A percentile compares a stretch with the other conserved stretches of the same genome.
phyloP scores from a whole-genome alignment of 2,797 vertebrate species.

The Hippoglossus hippoglossus region DNA sequence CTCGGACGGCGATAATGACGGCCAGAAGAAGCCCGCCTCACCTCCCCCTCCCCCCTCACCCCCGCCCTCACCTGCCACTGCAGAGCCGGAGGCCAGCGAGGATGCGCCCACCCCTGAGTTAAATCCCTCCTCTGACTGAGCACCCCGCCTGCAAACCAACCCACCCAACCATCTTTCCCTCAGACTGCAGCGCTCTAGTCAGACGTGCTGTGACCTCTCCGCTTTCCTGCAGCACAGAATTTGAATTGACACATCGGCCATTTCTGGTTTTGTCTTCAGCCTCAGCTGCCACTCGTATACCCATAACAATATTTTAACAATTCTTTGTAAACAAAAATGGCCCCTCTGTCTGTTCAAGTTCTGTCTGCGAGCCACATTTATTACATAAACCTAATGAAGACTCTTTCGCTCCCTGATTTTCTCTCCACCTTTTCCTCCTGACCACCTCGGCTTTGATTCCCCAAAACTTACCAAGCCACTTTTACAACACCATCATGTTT shows the following conservation, averaged over 20 bases:
- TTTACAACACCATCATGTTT: constrained; percentile 48
- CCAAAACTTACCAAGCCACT: constrained; percentile 35
- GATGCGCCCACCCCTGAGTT: constrained; percentile 64
- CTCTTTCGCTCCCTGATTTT: constrained; percentile 7
- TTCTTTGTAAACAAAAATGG: constrained; percentile 21
- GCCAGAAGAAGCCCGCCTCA: constrained; percentile 83
- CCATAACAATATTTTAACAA: constrained; percentile 20
- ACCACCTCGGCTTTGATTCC: constrained; percentile 47
- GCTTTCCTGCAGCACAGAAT: constrained; percentile 58
- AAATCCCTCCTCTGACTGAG: constrained; percentile 77
- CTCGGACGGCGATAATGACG: constrained; percentile 39
- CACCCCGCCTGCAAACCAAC: constrained; percentile 34
- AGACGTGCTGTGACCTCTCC: constrained; percentile 52
- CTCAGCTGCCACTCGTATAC: constrained; percentile 1
- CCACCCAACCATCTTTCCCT: constrained; percentile 23
- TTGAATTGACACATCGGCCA: constrained; percentile 55
- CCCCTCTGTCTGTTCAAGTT: constrained; percentile 65
- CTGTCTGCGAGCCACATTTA: constrained; percentile 48
- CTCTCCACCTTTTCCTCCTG: neutral
- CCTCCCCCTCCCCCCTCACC: constrained; percentile 81
- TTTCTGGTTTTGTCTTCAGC: constrained; percentile 1
- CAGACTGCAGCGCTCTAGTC: constrained; percentile 45
- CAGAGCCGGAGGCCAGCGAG: constrained; percentile 68
- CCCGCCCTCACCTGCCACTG: constrained; percentile 71
- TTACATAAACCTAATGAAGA: constrained; percentile 23